phyloP scores from a whole-genome alignment of 64 coral and sea anemone species.

The Orbicella faveolata region DNA sequence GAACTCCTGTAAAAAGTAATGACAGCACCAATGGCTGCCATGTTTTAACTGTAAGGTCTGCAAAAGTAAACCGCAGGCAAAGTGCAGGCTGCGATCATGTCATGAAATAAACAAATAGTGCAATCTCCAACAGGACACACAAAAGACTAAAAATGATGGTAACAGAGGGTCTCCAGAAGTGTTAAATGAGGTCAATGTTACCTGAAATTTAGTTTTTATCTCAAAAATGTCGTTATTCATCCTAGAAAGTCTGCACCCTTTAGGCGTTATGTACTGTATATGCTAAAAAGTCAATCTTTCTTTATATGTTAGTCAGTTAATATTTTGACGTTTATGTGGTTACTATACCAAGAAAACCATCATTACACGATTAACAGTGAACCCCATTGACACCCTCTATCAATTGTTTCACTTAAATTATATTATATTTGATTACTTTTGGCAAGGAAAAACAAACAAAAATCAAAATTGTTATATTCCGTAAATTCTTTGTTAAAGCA shows the following conservation, averaged over 20 bases:
- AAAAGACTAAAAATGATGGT: neutral
- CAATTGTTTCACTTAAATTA: too few relatives aligned
- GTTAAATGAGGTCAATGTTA: conserved; percentile 39
- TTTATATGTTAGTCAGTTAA: neutral
- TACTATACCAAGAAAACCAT: neutral
- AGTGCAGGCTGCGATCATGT: neutral
- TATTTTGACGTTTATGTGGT: conserved; percentile 3
- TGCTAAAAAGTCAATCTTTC: too few relatives aligned
- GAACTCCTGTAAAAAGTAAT: neutral
- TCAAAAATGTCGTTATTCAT: conserved; percentile 41
- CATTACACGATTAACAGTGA: neutral
- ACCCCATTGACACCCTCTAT: too few relatives aligned
- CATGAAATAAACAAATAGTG: neutral
- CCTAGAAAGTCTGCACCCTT: conserved; percentile 23
- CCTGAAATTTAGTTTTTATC: conserved; percentile 22
- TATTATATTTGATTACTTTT: too few relatives aligned
- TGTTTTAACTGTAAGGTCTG: neutral
- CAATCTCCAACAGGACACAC: conserved; percentile 14
- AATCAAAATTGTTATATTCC: too few relatives aligned
- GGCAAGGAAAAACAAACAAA: too few relatives aligned
- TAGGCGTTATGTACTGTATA: neutral
- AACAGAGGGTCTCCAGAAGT: neutral
- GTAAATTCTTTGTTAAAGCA: too few relatives aligned
- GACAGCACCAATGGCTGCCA: neutral
- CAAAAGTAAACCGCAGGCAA: neutral